Conservation (phyloP, 2,888 invertebrate genomes). For the Torymus aiolomorphi region DNA sequence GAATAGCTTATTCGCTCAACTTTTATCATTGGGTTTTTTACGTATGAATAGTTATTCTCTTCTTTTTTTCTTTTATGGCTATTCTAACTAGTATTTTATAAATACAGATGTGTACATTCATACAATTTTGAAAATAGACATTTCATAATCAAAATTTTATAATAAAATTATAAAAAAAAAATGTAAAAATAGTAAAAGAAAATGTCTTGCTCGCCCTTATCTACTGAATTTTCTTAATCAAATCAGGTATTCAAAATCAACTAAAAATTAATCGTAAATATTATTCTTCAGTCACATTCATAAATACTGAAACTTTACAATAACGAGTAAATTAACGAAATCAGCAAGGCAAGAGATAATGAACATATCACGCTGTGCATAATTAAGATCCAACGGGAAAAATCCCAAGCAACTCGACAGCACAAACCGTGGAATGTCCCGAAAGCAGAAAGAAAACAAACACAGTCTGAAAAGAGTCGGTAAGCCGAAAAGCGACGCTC, state of each 20-base stretch:
- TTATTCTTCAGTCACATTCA: no score
- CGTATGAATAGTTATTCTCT: not conserved
- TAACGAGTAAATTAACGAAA: not conserved
- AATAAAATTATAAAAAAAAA: no score
- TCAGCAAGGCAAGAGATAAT: not conserved
- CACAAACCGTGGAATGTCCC: no score
- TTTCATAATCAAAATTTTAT: no score
- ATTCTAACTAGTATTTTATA: not conserved
- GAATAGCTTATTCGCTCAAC: not conserved
- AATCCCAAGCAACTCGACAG: not conserved
- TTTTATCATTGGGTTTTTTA: not conserved
- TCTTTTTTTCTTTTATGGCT: not conserved
- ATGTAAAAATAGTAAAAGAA: no score
- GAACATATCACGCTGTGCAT: not conserved
- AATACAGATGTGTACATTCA: no score
- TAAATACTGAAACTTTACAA: not conserved
- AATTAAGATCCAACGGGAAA: not conserved
- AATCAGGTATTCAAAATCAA: no score
- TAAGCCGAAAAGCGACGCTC: constrained; percentile 18
- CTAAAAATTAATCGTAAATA: no score
- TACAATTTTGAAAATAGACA: no score
- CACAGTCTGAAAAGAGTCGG: not conserved
- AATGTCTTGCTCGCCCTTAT: no score
- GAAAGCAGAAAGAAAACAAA: not conserved
- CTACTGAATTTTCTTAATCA: no score